phyloP scores from a whole-genome alignment of 2,888 invertebrate species.

The Habrosyne pyritoides region DNA sequence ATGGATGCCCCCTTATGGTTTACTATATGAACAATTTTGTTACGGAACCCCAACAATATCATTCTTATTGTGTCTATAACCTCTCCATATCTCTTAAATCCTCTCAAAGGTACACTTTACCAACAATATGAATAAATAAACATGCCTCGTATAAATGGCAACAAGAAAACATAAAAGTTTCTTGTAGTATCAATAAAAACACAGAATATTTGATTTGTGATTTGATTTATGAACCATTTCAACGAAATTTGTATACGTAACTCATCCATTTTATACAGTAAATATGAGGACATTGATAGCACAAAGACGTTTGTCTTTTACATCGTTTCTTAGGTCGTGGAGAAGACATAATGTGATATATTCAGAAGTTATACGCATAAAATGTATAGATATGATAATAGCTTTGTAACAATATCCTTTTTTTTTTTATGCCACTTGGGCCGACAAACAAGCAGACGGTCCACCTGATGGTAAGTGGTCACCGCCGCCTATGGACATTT shows the following conservation, averaged over 20 bases:
- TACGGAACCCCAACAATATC: too few species aligned
- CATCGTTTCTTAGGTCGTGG: not conserved
- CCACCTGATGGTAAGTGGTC: too few species aligned
- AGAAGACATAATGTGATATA: not conserved
- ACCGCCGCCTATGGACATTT: too few species aligned
- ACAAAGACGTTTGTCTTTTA: not conserved
- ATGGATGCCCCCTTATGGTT: too few species aligned
- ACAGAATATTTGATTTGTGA: not conserved
- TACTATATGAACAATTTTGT: too few species aligned
- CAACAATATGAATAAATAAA: not conserved
- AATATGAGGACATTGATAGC: not conserved
- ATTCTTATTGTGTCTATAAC: too few species aligned
- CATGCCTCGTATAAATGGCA: not conserved
- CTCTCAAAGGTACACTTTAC: not conserved
- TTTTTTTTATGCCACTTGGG: too few species aligned
- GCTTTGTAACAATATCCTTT: too few species aligned
- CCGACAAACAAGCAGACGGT: too few species aligned
- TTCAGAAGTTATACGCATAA: too few species aligned
- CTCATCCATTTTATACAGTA: not conserved
- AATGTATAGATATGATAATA: too few species aligned
- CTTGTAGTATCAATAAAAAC: slow-evolving; percentile 2
- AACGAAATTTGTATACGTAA: not conserved
- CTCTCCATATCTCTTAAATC: not conserved
- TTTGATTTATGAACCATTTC: not conserved
- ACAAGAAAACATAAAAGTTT: not conserved